Evolutionary conservation across 2,113 vertebrate genomes (phyloP).

Genomic region (Spermophilus dauricus): DNA sequence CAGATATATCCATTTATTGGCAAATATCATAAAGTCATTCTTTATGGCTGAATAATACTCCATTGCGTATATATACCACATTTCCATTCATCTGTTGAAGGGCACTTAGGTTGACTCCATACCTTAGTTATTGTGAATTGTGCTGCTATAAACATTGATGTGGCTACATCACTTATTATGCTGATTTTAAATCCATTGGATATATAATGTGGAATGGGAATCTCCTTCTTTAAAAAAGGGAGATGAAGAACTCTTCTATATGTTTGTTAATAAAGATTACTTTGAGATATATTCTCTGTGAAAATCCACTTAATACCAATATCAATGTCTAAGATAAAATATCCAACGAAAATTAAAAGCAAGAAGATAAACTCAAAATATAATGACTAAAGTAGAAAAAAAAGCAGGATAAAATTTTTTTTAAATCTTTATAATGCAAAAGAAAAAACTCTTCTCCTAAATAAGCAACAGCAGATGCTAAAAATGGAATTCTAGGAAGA

Average conservation of each 20-base stretch:
- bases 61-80: no score
- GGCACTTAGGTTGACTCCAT: no score
- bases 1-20: no score
- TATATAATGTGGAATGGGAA: no score
- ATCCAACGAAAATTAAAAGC: neutral
- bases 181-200: no score
- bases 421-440: conserved; percentile 20
- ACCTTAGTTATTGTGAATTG: no score
- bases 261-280: neutral
- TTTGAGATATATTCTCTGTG: neutral
- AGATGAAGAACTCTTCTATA: neutral
- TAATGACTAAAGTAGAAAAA: conserved; percentile 26
- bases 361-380: neutral
- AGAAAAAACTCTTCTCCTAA: neutral
- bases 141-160: no score
- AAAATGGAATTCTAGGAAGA: conserved; percentile 12
- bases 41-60: no score
- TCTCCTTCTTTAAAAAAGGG: neutral
- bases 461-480: conserved; percentile 38
- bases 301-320: neutral
- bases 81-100: no score
- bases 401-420: conserved; percentile 28
- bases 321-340: conserved; percentile 41
- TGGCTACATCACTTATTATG: no score
- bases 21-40: no score